phyloP scores from a whole-genome alignment of 2,797 vertebrate species.

The Hydrocynus forskahlii region DNA sequence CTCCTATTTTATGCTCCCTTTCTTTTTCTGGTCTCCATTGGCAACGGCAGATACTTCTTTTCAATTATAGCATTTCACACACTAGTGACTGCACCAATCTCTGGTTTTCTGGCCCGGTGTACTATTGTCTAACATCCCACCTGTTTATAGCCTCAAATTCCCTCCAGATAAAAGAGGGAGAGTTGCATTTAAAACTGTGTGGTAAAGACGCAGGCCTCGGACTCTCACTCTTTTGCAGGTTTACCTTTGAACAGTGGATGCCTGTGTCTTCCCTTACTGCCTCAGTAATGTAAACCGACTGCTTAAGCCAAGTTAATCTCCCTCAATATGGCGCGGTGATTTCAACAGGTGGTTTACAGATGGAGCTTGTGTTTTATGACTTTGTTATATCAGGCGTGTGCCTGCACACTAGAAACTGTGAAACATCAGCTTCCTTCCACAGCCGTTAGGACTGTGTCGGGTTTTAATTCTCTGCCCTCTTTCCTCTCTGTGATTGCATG shows the following conservation, averaged over 20 bases:
- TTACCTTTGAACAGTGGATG: conserved; percentile 6
- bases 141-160: not conserved
- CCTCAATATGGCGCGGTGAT: conserved; percentile 45
- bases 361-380: conserved; percentile 42
- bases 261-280: conserved; percentile 29
- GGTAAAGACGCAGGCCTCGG: not conserved
- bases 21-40: conserved; percentile 46
- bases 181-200: not conserved
- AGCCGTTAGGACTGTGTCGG: not conserved
- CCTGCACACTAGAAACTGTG: conserved; percentile 16
- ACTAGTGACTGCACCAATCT: conserved; percentile 18
- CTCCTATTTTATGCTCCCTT: not conserved
- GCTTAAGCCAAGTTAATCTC: conserved; percentile 38
- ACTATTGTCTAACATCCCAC: conserved; percentile 27
- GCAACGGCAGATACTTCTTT: conserved; percentile 44
- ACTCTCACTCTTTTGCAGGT: conserved; percentile 2
- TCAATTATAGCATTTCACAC: conserved; percentile 42
- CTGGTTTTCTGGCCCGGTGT: not conserved
- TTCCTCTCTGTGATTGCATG: conserved; percentile 62
- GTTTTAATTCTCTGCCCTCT: not conserved
- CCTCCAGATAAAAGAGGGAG: not conserved
- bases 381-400: not conserved
- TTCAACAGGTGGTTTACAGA: conserved; percentile 58
- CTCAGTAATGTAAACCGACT: conserved; percentile 22
- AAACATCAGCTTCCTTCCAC: conserved; percentile 13